Conservation (phyloP, 2,797 vertebrate genomes). For the Dallia pectoralis region DNA sequence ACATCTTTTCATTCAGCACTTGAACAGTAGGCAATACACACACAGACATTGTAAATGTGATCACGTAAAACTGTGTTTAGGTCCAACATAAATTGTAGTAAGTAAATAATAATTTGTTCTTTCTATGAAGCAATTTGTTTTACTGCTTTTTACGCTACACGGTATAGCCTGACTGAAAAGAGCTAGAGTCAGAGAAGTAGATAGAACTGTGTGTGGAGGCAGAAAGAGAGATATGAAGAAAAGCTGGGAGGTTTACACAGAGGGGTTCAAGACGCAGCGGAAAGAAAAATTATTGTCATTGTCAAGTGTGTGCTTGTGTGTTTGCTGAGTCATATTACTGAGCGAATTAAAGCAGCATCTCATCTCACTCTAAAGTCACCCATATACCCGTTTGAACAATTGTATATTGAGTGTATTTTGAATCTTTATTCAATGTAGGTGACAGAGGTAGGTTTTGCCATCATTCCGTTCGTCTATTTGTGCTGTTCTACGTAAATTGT, state of each 20-base stretch:
- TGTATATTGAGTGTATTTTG: no score
- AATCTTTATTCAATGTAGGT: no score
- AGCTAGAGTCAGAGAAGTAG: not conserved
- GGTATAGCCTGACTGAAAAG: not conserved
- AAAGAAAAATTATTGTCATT: not conserved
- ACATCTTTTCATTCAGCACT: constrained; percentile 51
- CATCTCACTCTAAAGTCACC: constrained; percentile 19
- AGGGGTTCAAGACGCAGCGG: not conserved
- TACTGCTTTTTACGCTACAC: no score
- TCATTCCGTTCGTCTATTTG: no score
- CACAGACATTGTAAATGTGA: constrained; percentile 9
- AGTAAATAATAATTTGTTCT: constrained; percentile 4
- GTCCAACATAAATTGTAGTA: no score
- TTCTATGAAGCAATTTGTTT: not conserved
- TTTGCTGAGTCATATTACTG: constrained; percentile 40
- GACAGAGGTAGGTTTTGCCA: no score
- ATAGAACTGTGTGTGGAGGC: not conserved
- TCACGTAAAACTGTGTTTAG: no score
- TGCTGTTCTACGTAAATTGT: no score
- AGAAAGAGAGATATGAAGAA: not conserved
- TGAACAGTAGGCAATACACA: constrained; percentile 45
- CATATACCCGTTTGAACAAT: no score
- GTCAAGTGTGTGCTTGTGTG: not conserved
- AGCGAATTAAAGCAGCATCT: constrained; percentile 43
- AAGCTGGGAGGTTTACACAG: no score